Base-by-base conservation (phyloP, 23 tunicate species). In the Halocynthia roretzi region DNA sequence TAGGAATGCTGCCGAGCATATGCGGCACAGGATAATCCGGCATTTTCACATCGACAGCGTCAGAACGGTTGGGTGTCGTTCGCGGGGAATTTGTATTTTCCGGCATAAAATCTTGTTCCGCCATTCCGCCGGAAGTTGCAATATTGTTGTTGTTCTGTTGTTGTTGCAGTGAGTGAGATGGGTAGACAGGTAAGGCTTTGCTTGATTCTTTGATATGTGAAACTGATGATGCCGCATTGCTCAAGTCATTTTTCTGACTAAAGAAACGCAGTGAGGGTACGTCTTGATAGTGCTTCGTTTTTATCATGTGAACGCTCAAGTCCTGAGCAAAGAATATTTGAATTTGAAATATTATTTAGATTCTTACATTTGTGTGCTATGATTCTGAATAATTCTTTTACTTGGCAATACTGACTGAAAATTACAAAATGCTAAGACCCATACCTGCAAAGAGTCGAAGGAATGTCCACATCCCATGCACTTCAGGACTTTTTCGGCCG, bases 391-490 rank as follows among this genome's bases (percentile, higher is more conserved):
- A 2, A 58, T 58, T 14, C n/a, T 58, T 58, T 58, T 58, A n/a
- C 2, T 1, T 4, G 63, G 17, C 15, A 58, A 31, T 31, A 31
- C 44, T 31, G 44, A 58, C 2, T 1, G 15, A 58, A 58, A 14
- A 58, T 58, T 58, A 58, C 63, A 14, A 58, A 58, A 58, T n/a
- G 63, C 15, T 5, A 71, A 71, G 10, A 48, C 52, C 54, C 19
- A 12, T 57, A 92, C 98, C 93, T 92, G 98, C 75, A 92, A 65
- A 7, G 98, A 92, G 54, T 92, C 98, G 78, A 92, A 92, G 40
- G 83, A 54, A 44, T 87, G 83, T 50, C 88, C 88, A 53, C 98
- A 92, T 52, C 88, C 92, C 85, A 92, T 78, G 78, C 98, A 92
- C 17, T 91, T 92, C 44, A 92, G 72, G 68, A 92, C 98, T 65